Evolutionary conservation across 2,797 vertebrate species (phyloP).

Genomic region (Chrysocyon brachyurus): DNA sequence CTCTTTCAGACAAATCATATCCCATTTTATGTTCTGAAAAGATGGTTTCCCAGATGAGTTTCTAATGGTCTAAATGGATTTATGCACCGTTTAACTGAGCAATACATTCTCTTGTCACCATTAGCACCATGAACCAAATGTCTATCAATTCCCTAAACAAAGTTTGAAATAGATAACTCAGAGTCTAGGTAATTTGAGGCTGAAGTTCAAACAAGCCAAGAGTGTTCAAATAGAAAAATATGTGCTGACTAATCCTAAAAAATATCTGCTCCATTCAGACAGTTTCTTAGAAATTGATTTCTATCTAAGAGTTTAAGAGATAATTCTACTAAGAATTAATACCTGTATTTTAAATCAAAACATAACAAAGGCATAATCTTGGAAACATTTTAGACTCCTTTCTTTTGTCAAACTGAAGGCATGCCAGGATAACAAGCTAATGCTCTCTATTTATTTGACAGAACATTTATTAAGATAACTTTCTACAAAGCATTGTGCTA

Average conservation of each 20-base stretch:
- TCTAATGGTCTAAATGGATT: conserved; percentile 40
- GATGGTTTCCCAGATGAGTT: conserved; percentile 43
- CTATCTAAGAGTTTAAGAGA: conserved; percentile 34
- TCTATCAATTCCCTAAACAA: conserved; percentile 53
- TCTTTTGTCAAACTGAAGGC: background rate
- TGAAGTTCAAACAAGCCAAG: conserved; percentile 64
- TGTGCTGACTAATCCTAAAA: conserved; percentile 33
- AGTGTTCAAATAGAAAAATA: conserved; percentile 55
- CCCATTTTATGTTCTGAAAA: conserved; percentile 63
- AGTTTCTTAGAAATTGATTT: conserved; percentile 70
- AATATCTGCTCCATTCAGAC: background rate
- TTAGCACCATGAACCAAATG: conserved; percentile 34
- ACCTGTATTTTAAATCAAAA: conserved; percentile 73
- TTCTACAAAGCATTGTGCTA: background rate
- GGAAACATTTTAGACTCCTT: background rate
- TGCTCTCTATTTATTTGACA: conserved; percentile 9
- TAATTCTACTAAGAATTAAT: conserved; percentile 42
- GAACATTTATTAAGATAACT: conserved; percentile 31
- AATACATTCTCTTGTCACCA: conserved; percentile 49
- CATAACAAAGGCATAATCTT: conserved; percentile 39
- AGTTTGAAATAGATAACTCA: conserved; percentile 55
- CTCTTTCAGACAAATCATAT: conserved; percentile 73
- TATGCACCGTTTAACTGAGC: conserved; percentile 41
- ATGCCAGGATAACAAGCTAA: conserved; percentile 55
- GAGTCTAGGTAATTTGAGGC: conserved; percentile 30